Evolutionary conservation across 2,797 vertebrate species (phyloP), one percentile per base, ranked within the genome.

Genomic region (Antrozous pallidus): DNA sequence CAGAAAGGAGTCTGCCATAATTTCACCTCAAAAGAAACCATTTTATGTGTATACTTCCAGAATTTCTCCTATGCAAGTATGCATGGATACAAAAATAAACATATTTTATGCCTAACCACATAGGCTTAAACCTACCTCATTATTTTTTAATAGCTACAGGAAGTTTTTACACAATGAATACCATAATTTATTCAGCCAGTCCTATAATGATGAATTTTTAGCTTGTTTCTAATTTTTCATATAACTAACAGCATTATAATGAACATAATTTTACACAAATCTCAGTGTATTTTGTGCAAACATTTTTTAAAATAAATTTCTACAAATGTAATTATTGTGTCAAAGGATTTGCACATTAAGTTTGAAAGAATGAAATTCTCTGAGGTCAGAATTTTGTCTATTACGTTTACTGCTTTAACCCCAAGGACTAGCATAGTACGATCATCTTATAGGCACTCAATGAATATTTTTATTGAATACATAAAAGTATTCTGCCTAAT

Each of bases 171-270:
- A 91, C 33, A 90, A 67, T 8, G 24, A 51, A 61, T 63, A 36
- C 1, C 14, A 86, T 69, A 70, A 79, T 49, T 63, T 78, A 65
- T 85, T 91, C 71, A 83, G 40, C 28, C 28, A 73, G 18, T 56
- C 38, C 47, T 80, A 65, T 31, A 80, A 4, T 79, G 33, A 85
- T 86, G 26, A 91, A 82, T 26, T 88, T 92, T 90, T 49, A 67
- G 20, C 58, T 97, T 80, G 33, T 58, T 90, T 88, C 51, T 47
- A 74, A 65, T 80, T 87, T 90, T 96, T 92, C n/a, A 49, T 77
- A 78, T 42, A 33, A 85, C 51, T 86, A 89, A 58, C 33, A 75
- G 16, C 67, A 14, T 11, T 58, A 78, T 38, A 84, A 65, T 36
- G 78, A 80, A 61, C 38, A 90, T 38, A 22, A 70, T 47, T 83